These are phyloP conservation scores for Morpho achilles DNA, from an alignment of 2,888 invertebrate genomes.

Conservation along the genomic window DNA sequence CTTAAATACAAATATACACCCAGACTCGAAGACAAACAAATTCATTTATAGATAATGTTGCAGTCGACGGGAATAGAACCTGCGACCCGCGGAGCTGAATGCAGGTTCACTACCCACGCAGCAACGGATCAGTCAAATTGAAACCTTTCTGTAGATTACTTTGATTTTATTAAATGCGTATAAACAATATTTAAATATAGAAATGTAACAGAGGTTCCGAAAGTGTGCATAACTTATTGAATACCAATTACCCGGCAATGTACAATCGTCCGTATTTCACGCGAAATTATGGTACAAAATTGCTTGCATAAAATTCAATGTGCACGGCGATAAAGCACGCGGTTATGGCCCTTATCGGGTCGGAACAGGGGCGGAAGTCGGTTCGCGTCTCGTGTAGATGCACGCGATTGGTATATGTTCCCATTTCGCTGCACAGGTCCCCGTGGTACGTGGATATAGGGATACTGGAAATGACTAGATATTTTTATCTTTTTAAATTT, in stretches of 20 bases:
- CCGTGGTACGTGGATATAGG: conserved; percentile 11
- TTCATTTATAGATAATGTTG: background rate
- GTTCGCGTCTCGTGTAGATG: background rate
- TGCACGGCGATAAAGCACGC: conserved; percentile 16
- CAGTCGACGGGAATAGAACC: too few relatives aligned
- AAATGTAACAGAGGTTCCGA: conserved; percentile 3
- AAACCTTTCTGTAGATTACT: background rate
- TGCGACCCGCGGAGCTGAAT: too few relatives aligned
- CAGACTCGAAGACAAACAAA: too few relatives aligned
- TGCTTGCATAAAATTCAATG: conserved; percentile 13
- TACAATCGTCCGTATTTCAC: conserved; percentile 17
- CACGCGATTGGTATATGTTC: conserved; percentile 23
- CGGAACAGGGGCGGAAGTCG: conserved; percentile 21
- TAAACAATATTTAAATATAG: conserved; percentile 11
- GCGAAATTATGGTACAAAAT: conserved; percentile 20
- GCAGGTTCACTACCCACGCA: too few relatives aligned
- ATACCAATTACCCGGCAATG: conserved; percentile 4
- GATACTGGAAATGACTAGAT: background rate
- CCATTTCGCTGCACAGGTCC: conserved; percentile 24
- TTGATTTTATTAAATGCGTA: background rate
- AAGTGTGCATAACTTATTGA: conserved; percentile 6
- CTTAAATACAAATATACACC: too few relatives aligned
- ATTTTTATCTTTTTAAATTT: too few relatives aligned
- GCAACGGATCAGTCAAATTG: too few relatives aligned
- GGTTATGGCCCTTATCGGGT: conserved; percentile 19